phyloP scores from a whole-genome alignment of 2,797 vertebrate species.

The Eurystomus glaucurus region DNA sequence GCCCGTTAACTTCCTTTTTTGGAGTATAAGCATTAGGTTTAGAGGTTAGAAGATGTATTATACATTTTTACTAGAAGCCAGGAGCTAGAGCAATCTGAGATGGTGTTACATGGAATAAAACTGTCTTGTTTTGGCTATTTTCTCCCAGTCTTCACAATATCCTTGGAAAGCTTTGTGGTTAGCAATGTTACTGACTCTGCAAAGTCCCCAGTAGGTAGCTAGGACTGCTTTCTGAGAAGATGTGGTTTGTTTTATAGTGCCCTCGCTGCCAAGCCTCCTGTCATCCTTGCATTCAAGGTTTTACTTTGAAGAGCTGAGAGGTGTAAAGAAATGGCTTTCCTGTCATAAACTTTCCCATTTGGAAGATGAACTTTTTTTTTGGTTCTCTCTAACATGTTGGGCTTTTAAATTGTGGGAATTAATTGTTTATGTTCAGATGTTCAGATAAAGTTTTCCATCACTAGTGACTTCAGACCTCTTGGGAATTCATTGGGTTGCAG shows the following conservation, averaged over 20 bases:
- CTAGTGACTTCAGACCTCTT: neutral
- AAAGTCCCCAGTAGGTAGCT: neutral
- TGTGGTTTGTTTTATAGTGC: neutral
- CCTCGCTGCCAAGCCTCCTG: neutral
- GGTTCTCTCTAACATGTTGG: neutral
- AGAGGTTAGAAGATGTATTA: neutral
- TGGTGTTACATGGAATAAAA: neutral
- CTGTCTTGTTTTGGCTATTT: neutral
- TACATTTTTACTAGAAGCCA: neutral
- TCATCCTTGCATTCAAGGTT: neutral
- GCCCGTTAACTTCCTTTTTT: neutral
- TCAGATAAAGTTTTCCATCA: neutral
- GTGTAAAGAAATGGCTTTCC: neutral
- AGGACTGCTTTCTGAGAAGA: neutral
- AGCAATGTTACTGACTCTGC: neutral
- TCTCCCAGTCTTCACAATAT: neutral
- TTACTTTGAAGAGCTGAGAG: neutral
- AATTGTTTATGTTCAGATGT: slow-evolving; percentile 49
- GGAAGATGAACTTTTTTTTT: neutral
- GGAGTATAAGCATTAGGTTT: neutral
- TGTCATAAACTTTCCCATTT: neutral
- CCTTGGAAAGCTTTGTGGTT: neutral
- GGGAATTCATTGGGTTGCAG: slow-evolving; percentile 16
- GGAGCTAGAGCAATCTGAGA: slow-evolving; percentile 19
- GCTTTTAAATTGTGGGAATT: slow-evolving; percentile 45